Evolutionary conservation across 2,797 vertebrate genomes (phyloP), one percentile per base, ranked within the genome.

Genomic region (Rhinophrynus dorsalis): DNA sequence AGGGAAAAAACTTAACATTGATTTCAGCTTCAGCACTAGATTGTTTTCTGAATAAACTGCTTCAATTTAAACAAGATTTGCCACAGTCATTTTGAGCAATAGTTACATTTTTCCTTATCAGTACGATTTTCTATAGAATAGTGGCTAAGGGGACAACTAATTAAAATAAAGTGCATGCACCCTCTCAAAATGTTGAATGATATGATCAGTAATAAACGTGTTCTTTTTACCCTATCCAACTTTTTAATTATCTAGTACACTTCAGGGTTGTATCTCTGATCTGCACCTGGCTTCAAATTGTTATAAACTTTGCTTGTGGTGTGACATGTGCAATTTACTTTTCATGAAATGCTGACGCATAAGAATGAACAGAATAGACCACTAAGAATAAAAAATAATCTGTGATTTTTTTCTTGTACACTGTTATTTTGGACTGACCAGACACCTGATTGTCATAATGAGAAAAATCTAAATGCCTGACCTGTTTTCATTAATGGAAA

Each of bases 61-160:
- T 89, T 84, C 81, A 87, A 82, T 87, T 88, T 87, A 85, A 85
- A 77, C 75, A 77, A 83, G 85, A 86, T 86, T 84, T 84, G 80
- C 86, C 83, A 83, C 81, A 87, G 82, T 77, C 67, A 55, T 83
- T 85, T 84, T 86, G 84, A 89, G 77, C 81, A 85, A 81, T 76
- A 74, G 52, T 78, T 85, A 83, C 78, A 80, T 12, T 77, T 82
- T 83, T 77, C 51, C 66, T 83, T 86, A 88, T 82, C 68, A 29
- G 73, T 75, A 83, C 76, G 70, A 68, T 81, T 81, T 79, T 73
- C 70, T 74, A 73, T 74, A 79, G 55, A 45, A 80, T 75, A 52
- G 6, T 45, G 67, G 68, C 68, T 73, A 83, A 84, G 82, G 75
- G 83, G 77, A 80, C 0, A 68, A 58, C 69, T 85, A 89, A 86